Evolutionary conservation across 2,888 invertebrate species (phyloP).

Genomic region (Tipula vernalis): DNA sequence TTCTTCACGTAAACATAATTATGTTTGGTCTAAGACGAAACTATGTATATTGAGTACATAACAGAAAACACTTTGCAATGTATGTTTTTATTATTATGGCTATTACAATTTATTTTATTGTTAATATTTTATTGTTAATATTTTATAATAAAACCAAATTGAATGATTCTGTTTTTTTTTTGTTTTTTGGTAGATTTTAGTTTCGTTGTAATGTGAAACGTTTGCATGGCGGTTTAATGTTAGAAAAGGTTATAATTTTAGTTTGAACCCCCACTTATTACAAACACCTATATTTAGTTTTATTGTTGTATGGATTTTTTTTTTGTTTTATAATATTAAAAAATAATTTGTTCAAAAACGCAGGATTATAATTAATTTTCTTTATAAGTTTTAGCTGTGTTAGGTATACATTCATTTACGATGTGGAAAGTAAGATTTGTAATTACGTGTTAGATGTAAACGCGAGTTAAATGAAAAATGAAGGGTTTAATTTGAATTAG

Average conservation of each 20-base stretch:
- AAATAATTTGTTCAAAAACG: background rate
- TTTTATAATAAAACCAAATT: background rate
- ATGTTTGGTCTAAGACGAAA: background rate
- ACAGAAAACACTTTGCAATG: background rate
- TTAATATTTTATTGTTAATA: background rate
- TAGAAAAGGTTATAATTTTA: background rate
- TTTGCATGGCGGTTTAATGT: background rate
- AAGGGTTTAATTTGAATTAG: background rate
- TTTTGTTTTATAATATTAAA: background rate
- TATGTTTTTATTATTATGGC: background rate
- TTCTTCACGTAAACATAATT: background rate
- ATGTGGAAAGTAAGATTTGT: background rate
- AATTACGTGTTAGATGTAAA: background rate
- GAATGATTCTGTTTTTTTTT: background rate
- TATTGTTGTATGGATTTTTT: background rate
- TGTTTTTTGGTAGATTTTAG: background rate
- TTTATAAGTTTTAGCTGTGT: background rate
- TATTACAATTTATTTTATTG: background rate
- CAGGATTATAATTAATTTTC: background rate
- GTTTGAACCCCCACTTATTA: background rate
- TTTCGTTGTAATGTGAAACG: background rate
- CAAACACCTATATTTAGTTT: background rate
- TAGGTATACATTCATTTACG: background rate
- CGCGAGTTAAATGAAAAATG: background rate
- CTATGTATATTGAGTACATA: background rate